These are phyloP conservation scores for Sarotherodon lohbergeri DNA, from an alignment of 2,113 vertebrate genomes.

Conservation along the genomic window DNA sequence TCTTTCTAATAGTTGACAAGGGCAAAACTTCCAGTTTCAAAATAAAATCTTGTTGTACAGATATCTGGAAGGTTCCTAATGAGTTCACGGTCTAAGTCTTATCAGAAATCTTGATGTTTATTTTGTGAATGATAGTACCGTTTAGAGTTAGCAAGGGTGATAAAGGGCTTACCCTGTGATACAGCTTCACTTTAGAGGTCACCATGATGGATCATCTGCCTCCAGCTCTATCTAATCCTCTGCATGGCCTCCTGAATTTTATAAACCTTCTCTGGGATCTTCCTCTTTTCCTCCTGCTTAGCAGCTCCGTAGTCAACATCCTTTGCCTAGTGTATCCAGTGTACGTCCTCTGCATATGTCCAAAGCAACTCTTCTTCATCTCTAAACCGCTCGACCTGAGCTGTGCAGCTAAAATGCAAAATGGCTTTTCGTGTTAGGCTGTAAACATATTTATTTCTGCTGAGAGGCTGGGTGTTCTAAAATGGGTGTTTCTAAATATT, in stretches of 20 bases:
- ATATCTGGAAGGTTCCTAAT: background rate
- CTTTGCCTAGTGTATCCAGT: background rate
- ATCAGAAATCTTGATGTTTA: background rate
- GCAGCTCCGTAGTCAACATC: background rate
- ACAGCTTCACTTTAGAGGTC: background rate
- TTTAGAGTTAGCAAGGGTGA: background rate
- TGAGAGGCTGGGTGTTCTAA: accelerated
- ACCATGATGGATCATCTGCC: background rate
- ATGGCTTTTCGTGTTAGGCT: background rate
- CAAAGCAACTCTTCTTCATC: background rate
- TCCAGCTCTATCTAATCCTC: background rate
- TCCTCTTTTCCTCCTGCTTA: background rate
- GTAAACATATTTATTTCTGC: background rate
- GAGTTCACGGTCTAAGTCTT: background rate
- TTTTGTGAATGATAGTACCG: accelerated
- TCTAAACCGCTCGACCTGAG: background rate
- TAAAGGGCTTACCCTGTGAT: background rate
- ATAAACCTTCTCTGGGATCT: background rate
- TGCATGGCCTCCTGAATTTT: background rate
- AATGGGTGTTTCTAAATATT: background rate
- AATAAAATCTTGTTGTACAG: background rate
- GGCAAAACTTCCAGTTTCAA: background rate
- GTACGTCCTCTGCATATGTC: background rate
- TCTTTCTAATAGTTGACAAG: background rate
- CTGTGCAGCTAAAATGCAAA: background rate